A percentile compares a stretch with the other conserved stretches of the same genome.
phyloP scores from a whole-genome alignment of 2,113 vertebrate genomes.

The Phainopepla nitens region DNA sequence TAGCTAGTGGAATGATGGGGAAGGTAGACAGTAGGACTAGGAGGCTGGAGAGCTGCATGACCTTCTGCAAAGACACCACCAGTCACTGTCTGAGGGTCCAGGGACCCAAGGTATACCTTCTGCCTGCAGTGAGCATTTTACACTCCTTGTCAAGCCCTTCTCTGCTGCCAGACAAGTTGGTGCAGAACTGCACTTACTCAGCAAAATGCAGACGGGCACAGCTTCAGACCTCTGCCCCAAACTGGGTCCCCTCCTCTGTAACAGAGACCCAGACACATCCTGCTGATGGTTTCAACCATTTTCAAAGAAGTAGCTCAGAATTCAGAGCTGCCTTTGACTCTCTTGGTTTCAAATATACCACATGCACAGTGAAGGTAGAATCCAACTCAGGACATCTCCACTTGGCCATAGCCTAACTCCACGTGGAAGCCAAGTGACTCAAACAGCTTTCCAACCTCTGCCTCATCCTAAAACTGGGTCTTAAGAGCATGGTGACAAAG shows the following conservation, averaged over 20 bases:
- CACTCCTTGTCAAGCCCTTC: background rate
- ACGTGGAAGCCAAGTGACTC: background rate
- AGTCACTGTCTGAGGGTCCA: accelerated
- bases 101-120: background rate
- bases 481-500: background rate
- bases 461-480: background rate
- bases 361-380: background rate
- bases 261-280: background rate
- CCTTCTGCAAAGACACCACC: background rate
- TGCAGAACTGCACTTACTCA: background rate
- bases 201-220: background rate
- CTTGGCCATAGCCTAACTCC: background rate
- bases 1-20: background rate
- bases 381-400: background rate
- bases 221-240: background rate
- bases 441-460: background rate
- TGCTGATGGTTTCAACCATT: background rate
- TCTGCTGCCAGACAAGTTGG: background rate
- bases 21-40: background rate
- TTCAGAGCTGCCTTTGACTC: background rate
- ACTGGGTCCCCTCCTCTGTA: background rate
- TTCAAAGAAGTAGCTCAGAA: background rate
- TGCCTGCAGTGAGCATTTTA: background rate
- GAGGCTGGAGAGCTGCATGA: background rate
- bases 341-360: background rate